A percentile compares a stretch with the other conserved stretches of the same genome.
Conservation (phyloP, 2,888 invertebrate species). For the Dolichomitus sp. region DNA sequence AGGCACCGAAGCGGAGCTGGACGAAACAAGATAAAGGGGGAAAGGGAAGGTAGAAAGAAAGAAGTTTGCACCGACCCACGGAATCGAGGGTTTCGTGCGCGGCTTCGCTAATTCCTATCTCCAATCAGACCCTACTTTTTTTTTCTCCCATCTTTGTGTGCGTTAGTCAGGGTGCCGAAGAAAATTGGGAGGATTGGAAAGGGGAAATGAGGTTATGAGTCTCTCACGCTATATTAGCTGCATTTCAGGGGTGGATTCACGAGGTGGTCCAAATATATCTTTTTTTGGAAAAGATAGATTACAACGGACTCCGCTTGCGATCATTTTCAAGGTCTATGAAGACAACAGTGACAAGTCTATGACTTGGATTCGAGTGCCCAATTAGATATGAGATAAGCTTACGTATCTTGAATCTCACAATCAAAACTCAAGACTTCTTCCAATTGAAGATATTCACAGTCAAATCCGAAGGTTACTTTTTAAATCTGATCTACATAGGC, state of each 20-base stretch:
- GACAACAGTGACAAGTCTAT: background rate
- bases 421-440: background rate
- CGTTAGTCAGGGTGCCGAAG: conserved; percentile 3
- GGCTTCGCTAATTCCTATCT: conserved; percentile 48
- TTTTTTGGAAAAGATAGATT: background rate
- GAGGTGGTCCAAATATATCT: background rate
- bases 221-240: conserved; percentile 17
- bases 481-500: too few relatives aligned
- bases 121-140: conserved; percentile 40
- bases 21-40: conserved; percentile 33
- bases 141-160: conserved; percentile 26
- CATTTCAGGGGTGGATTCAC: background rate
- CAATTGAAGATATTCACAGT: background rate
- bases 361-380: background rate
- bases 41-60: conserved; percentile 52
- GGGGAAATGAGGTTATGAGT: conserved; percentile 10
- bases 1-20: conserved; percentile 49
- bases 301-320: background rate
- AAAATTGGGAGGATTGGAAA: conserved; percentile 36
- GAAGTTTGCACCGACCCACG: conserved; percentile 33
- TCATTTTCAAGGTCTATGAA: background rate
- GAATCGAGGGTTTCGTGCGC: conserved; percentile 46
- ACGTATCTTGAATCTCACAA: background rate
- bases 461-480: background rate
- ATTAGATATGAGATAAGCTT: background rate